Conservation (phyloP, 2,113 vertebrate genomes). For the Gallinago paraguaiae region DNA sequence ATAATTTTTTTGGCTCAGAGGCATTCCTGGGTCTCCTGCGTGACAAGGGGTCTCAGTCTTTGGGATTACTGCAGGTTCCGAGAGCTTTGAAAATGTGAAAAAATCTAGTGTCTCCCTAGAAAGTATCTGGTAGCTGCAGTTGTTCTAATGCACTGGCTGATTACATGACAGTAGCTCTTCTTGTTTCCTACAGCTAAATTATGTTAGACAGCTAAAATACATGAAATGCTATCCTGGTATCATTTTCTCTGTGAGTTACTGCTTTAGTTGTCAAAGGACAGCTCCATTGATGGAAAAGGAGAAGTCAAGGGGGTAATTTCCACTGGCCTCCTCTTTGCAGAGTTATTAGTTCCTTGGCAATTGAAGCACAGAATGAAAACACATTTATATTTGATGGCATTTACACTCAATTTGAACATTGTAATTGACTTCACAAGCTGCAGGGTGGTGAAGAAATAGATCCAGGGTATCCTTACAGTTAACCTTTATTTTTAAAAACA, state of each 20-base stretch:
- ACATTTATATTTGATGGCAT: conserved; percentile 9
- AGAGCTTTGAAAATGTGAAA: background rate
- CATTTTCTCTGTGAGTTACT: conserved; percentile 42
- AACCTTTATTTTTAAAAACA: background rate
- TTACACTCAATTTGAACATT: background rate
- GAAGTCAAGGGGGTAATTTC: conserved; percentile 39
- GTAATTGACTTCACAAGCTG: conserved; percentile 9
- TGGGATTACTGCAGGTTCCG: background rate
- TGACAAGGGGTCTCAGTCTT: background rate
- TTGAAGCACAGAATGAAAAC: conserved; percentile 18
- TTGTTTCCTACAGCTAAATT: conserved; percentile 34
- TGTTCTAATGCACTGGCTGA: conserved; percentile 16
- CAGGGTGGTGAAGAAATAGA: background rate
- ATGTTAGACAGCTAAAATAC: conserved; percentile 53
- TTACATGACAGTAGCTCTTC: background rate
- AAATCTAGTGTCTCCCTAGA: background rate
- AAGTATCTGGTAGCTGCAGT: background rate
- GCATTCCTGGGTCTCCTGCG: background rate
- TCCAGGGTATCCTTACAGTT: background rate
- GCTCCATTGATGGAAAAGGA: background rate
- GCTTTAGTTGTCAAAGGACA: conserved; percentile 38
- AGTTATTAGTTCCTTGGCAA: background rate
- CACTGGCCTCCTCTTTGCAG: background rate
- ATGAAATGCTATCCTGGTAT: conserved; percentile 9
- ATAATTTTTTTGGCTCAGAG: background rate